phyloP scores from a whole-genome alignment of 2,113 vertebrate genomes.

The Isurus oxyrinchus region DNA sequence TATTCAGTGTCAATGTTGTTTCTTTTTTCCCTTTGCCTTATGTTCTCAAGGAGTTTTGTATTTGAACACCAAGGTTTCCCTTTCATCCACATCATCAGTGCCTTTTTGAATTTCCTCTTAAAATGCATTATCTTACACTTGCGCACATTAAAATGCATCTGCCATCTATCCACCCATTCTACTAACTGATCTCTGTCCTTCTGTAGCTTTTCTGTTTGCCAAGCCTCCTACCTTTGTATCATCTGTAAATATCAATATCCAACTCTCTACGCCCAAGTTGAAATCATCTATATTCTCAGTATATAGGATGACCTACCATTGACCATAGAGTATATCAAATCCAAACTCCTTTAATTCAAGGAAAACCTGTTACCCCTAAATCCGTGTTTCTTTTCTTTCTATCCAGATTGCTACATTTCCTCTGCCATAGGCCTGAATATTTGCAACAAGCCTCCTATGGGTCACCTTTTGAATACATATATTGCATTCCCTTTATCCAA shows the following conservation, averaged over 20 bases:
- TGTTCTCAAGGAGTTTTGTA: not conserved
- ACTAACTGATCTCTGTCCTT: not conserved
- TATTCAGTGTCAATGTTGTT: not conserved
- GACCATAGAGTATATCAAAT: not conserved
- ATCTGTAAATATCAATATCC: not conserved
- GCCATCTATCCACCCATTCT: not conserved
- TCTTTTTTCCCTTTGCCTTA: not conserved
- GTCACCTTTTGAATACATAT: not conserved
- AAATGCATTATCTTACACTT: not conserved
- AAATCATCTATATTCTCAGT: not conserved
- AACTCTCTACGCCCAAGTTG: not conserved
- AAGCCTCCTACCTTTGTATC: not conserved
- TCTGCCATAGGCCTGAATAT: not conserved
- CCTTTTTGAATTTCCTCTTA: not conserved
- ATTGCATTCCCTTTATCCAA: not conserved
- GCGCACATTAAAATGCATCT: not conserved
- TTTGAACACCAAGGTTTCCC: not conserved
- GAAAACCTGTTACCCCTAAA: not conserved
- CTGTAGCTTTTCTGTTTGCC: not conserved
- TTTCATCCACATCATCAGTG: not conserved
- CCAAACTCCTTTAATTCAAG: not conserved
- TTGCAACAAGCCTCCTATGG: not conserved
- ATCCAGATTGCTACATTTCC: not conserved
- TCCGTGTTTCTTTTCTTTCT: not conserved
- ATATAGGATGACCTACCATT: not conserved